Percentiles rank a stretch among this genome's conserved stretches.
These are phyloP conservation scores for Lagodon rhomboides DNA, from an alignment of 2,797 vertebrate species.

Conservation along the genomic window DNA sequence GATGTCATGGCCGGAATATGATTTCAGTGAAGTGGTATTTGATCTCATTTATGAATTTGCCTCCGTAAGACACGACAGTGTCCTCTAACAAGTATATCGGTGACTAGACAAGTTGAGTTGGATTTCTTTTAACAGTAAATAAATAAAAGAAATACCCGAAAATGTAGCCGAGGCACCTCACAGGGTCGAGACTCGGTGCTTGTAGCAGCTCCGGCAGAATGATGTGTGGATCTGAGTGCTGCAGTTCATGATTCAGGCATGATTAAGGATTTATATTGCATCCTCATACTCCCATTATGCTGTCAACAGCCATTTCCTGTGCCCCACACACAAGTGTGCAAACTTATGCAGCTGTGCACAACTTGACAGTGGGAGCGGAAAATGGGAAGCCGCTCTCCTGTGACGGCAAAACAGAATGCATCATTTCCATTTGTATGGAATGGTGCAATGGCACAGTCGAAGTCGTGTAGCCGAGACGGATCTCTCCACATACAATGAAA, in stretches of 20 bases:
- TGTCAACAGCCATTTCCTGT: constrained; percentile 82
- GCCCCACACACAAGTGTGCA: constrained; percentile 66
- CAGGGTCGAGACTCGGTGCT: constrained; percentile 19
- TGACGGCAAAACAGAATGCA: constrained; percentile 83
- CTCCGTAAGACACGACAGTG: not conserved
- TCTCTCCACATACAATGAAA: constrained; percentile 62
- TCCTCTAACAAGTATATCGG: not conserved
- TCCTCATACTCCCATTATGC: constrained; percentile 81
- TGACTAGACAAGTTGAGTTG: constrained; percentile 5
- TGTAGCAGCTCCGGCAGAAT: constrained; percentile 54
- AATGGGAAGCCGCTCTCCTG: constrained; percentile 81
- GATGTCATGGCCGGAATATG: constrained; percentile 30
- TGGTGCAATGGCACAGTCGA: constrained; percentile 60
- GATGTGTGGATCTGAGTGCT: constrained; percentile 71
- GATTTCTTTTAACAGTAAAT: constrained; percentile 15
- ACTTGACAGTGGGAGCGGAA: constrained; percentile 81
- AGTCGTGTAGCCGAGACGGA: constrained; percentile 56
- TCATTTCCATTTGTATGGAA: constrained; percentile 83
- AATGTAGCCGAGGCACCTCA: constrained; percentile 17
- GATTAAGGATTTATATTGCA: constrained; percentile 84
- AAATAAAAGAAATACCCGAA: constrained; percentile 31
- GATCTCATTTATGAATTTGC: constrained; percentile 41
- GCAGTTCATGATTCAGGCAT: constrained; percentile 82
- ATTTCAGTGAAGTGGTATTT: constrained; percentile 39
- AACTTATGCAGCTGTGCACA: constrained; percentile 80